phyloP scores from a whole-genome alignment of 2,797 vertebrate genomes.

The Lacerta bilineata region DNA sequence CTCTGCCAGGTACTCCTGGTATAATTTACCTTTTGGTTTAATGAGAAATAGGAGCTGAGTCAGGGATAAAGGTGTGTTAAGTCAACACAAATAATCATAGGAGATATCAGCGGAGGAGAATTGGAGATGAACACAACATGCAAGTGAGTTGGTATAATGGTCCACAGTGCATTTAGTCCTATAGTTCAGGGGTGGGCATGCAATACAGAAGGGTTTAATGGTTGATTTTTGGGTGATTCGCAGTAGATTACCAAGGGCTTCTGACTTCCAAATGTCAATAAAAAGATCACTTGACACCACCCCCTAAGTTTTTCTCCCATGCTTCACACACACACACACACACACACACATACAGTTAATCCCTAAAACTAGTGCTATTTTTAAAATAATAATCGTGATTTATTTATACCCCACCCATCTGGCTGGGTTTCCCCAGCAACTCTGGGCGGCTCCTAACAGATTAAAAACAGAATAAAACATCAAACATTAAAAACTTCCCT shows the following conservation, averaged over 20 bases:
- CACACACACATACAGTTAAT: too few relatives aligned
- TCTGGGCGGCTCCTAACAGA: too few relatives aligned
- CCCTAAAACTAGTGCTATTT: too few relatives aligned
- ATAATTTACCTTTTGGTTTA: constrained; percentile 80
- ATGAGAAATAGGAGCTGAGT: constrained; percentile 79
- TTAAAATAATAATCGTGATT: too few relatives aligned
- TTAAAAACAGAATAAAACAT: too few relatives aligned
- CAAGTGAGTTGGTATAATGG: constrained; percentile 57
- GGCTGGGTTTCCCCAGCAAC: too few relatives aligned
- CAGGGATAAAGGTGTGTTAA: constrained; percentile 73
- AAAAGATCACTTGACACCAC: too few relatives aligned
- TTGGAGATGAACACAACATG: constrained; percentile 43
- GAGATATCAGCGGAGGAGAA: constrained; percentile 51
- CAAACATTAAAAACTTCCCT: too few relatives aligned
- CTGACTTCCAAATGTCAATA: background rate
- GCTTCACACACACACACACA: too few relatives aligned
- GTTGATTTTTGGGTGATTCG: background rate
- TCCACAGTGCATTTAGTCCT: background rate
- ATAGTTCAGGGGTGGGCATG: background rate
- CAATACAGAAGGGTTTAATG: background rate
- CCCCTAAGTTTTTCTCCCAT: too few relatives aligned
- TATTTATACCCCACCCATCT: too few relatives aligned
- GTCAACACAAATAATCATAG: constrained; percentile 71
- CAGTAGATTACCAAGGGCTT: background rate
- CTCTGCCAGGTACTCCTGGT: constrained; percentile 61